Conservation (phyloP, 1,140 invertebrate genomes). For the Drosophila trapezifrons region DNA sequence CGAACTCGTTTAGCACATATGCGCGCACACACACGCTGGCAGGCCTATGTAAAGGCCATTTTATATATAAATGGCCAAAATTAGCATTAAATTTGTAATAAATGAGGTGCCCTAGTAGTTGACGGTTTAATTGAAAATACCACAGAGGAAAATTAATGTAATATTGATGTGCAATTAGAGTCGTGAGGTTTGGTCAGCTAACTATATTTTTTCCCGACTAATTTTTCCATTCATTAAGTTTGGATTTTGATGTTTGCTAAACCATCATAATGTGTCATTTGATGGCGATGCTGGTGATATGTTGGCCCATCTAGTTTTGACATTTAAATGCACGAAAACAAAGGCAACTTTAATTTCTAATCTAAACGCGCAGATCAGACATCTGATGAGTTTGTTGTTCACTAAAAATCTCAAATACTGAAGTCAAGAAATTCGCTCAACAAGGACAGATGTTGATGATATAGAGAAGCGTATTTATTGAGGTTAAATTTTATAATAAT, state of each 20-base stretch:
- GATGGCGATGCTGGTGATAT: conserved; percentile 12
- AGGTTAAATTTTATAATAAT: conserved; percentile 17
- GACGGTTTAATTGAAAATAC: conserved; percentile 75
- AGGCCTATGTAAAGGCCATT: conserved; percentile 23
- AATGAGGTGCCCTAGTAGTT: conserved; percentile 65
- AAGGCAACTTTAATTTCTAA: conserved; percentile 39
- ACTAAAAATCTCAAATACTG: conserved; percentile 7
- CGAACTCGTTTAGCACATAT: conserved; percentile 53
- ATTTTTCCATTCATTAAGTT: conserved; percentile 9
- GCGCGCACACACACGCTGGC: conserved; percentile 6
- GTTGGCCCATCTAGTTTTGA: conserved; percentile 20
- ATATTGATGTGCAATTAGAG: conserved; percentile 65
- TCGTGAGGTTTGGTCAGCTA: conserved; percentile 22
- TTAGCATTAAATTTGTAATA: conserved; percentile 72
- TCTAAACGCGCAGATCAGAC: conserved; percentile 28
- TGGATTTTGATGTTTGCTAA: conserved; percentile 1
- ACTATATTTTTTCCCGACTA: conserved; percentile 6
- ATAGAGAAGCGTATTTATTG: conserved; percentile 6
- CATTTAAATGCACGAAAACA: conserved; percentile 36
- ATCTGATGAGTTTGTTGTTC: conserved; percentile 32
- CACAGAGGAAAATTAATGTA: conserved; percentile 44
- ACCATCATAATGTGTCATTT: conserved; percentile 12
- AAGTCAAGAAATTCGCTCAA: conserved; percentile 2
- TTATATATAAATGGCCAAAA: conserved; percentile 61
- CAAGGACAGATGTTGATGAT: conserved; percentile 34